These are phyloP conservation scores for Habrosyne pyritoides DNA, from an alignment of 2,888 invertebrate species.

Conservation along the genomic window DNA sequence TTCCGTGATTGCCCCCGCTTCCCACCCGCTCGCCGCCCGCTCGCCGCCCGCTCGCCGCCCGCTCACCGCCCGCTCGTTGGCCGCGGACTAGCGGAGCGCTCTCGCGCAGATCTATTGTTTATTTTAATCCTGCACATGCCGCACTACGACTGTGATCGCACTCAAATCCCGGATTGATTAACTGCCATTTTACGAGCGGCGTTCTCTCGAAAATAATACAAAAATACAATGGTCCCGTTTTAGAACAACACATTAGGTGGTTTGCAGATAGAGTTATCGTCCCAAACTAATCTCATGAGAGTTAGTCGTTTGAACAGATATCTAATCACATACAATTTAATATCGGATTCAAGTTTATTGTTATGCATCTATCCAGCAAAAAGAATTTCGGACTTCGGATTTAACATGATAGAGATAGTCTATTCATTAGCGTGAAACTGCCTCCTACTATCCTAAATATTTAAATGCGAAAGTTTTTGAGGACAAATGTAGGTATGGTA, in stretches of 20 bases:
- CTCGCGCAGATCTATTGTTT: constrained; percentile 39
- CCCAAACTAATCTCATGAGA: not conserved
- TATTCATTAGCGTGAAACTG: too few species aligned
- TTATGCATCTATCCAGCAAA: too few species aligned
- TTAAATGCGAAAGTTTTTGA: too few species aligned
- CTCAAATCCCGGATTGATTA: constrained; percentile 47
- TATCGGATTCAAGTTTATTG: too few species aligned
- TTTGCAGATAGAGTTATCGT: constrained; percentile 19
- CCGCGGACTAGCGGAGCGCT: constrained; percentile 15
- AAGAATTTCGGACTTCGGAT: too few species aligned
- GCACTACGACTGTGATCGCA: constrained; percentile 16
- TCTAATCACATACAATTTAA: not conserved
- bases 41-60: constrained; percentile 3
- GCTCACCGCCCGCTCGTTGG: constrained; percentile 6
- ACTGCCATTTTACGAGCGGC: constrained; percentile 46
- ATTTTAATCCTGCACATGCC: constrained; percentile 37
- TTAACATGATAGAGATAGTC: too few species aligned
- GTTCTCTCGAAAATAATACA: constrained; percentile 30
- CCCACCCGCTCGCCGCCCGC: constrained; percentile 13
- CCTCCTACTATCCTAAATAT: too few species aligned
- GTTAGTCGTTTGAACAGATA: not conserved
- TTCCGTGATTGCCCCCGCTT: constrained; percentile 38
- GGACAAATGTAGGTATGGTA: too few species aligned
- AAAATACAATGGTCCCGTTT: constrained; percentile 31
- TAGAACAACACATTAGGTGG: constrained; percentile 38